Conservation (phyloP, 1,140 invertebrate genomes). For the Tetranychus urticae region DNA sequence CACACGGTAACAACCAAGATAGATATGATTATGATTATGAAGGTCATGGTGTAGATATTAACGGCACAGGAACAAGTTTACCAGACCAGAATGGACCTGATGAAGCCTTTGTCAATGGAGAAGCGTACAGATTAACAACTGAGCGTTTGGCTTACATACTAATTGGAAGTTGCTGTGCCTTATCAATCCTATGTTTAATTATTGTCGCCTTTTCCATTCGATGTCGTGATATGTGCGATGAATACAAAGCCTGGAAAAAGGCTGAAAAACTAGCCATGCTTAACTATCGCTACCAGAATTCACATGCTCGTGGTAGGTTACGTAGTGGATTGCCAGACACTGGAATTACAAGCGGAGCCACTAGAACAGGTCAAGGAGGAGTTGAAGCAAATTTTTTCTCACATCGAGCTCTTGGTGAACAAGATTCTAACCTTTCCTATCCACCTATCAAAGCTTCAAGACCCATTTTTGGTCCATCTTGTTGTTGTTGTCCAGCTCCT, state of each 20-base stretch:
- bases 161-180: slow-evolving; percentile 17
- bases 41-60: neutral
- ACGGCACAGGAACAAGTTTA: slow-evolving; percentile 12
- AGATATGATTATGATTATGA: neutral
- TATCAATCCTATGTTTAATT: slow-evolving; percentile 17
- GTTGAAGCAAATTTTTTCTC: neutral
- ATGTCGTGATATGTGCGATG: slow-evolving; percentile 12
- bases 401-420: neutral
- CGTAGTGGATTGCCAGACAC: neutral
- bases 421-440: neutral
- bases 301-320: neutral
- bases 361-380: neutral
- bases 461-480: slow-evolving; percentile 4
- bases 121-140: slow-evolving; percentile 14
- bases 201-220: slow-evolving; percentile 17
- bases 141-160: slow-evolving; percentile 18
- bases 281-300: neutral
- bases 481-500: slow-evolving; percentile 5
- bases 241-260: slow-evolving; percentile 8
- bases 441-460: neutral
- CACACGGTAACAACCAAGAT: neutral
- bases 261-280: slow-evolving; percentile 8
- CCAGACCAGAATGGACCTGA: no score
- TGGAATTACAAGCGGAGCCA: neutral
- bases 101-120: neutral